Percentiles rank a stretch among this genome's conserved stretches.
Evolutionary conservation across 2,888 invertebrate species (phyloP).

Genomic region (Cerceris rybyensis): DNA sequence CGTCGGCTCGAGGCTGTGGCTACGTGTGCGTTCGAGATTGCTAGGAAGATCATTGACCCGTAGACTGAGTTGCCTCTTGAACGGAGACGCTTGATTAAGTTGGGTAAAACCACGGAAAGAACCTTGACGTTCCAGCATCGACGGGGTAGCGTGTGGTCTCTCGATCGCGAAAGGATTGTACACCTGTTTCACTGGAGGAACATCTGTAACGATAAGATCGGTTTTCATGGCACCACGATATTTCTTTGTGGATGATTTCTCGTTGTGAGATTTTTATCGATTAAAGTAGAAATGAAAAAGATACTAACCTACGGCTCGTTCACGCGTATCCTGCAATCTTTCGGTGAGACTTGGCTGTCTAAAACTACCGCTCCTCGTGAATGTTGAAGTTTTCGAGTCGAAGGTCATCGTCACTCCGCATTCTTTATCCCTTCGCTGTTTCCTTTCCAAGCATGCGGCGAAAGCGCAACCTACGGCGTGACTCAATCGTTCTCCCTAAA

Average conservation of each 20-base stretch:
- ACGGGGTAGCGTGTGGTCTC: constrained; percentile 96
- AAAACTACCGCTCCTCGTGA: constrained; percentile 96
- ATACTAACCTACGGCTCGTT: constrained; percentile 85
- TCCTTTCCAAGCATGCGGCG: constrained; percentile 98
- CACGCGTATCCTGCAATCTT: constrained; percentile 83
- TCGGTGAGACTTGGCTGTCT: constrained; percentile 92
- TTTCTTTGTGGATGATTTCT: not conserved
- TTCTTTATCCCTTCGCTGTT: constrained; percentile 98
- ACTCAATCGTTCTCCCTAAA: constrained; percentile 95
- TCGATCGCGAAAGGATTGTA: constrained; percentile 97
- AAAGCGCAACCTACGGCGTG: constrained; percentile 99
- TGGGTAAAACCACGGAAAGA: constrained; percentile 96
- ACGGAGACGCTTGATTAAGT: constrained; percentile 92
- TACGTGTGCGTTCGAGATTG: constrained; percentile 90
- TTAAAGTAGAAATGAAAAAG: not conserved
- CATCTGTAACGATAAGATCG: constrained; percentile 68
- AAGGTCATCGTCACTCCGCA: constrained; percentile 96
- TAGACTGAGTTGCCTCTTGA: constrained; percentile 97
- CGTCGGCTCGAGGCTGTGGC: constrained; percentile 82
- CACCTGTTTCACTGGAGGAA: constrained; percentile 84
- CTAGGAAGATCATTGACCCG: constrained; percentile 97
- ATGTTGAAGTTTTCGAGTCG: constrained; percentile 94
- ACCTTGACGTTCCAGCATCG: constrained; percentile 96
- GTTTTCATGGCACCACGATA: too few relatives aligned
- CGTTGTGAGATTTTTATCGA: not conserved